phyloP scores from a whole-genome alignment of 2,888 invertebrate species.

The Tricholauxania praeusta region DNA sequence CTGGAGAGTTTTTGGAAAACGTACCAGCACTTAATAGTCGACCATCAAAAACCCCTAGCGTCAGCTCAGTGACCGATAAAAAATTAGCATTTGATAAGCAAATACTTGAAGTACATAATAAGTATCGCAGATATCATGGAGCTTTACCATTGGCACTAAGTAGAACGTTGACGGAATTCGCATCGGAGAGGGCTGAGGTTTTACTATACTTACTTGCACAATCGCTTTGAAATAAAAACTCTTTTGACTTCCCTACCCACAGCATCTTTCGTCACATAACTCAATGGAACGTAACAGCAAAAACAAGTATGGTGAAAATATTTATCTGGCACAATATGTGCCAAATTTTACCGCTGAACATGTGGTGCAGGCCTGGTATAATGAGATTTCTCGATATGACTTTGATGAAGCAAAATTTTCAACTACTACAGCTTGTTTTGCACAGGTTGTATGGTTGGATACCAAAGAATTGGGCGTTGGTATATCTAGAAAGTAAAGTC shows the following conservation, averaged over 20 bases:
- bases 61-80: too few relatives aligned
- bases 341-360: constrained; percentile 69
- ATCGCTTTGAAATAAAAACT: too few relatives aligned
- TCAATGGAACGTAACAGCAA: constrained; percentile 80
- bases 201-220: too few relatives aligned
- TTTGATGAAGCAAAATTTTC: constrained; percentile 75
- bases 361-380: constrained; percentile 75
- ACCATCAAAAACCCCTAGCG: too few relatives aligned
- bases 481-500: constrained; percentile 64
- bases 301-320: constrained; percentile 86
- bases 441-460: constrained; percentile 86
- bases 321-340: constrained; percentile 80
- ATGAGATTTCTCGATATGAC: constrained; percentile 78
- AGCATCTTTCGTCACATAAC: constrained; percentile 67
- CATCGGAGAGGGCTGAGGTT: constrained; percentile 79
- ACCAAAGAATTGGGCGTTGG: constrained; percentile 84
- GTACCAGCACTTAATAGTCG: constrained; percentile 69
- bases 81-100: too few relatives aligned
- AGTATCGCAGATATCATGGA: constrained; percentile 77
- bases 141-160: constrained; percentile 76
- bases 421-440: constrained; percentile 83
- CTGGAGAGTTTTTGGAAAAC: constrained; percentile 80
- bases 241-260: not conserved
- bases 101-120: constrained; percentile 72
- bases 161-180: constrained; percentile 75